Evolutionary conservation across 2,113 vertebrate genomes (phyloP), one percentile per base, ranked within the genome.

Genomic region (Alectura lathami): DNA sequence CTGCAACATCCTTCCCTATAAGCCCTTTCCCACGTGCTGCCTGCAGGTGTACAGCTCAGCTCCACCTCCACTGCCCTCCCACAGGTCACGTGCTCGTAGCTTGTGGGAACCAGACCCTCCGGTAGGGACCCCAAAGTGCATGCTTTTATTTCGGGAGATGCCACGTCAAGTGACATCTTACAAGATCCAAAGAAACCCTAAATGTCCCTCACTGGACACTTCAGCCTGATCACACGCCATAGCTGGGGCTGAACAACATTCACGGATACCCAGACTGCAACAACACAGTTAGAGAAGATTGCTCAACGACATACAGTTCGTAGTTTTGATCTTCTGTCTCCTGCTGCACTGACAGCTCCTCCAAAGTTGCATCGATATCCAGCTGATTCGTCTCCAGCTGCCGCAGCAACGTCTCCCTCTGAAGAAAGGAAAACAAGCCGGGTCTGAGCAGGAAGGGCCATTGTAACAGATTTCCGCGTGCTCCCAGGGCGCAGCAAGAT

Each of bases 281-380:
- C 24, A 73, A 23, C 93, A 38, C 42, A 78, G 54, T 45, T 9
- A 53, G 21, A 79, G 89, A 75, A 62, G 91, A 73, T 24, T 53
- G 81, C 48, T 78, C 56, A 83, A 8, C 9, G 50, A 97, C 98
- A 11, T 98, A 99, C 99, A 99, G 98, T 86, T 99, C 98, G 42
- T 99, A 99, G 97, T 99, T 99, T 91, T 99, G 99, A 96, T 99
- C 99, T 93, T 99, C 99, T 0, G 99, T 99, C 97, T 99, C 99
- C 92, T 99, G 99, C 97, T 99, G 99, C 81, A 99, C 99, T 0
- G 95, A 98, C 12, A 99, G 98, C 95, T 99, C 99, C 97, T 99
- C 99, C 96, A 99, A 94, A 0, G 99, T 99, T 38, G 99, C 99
- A 14, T 99, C 99, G 23, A 99, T 99, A 96, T 99, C 99, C 84